Evolutionary conservation across 37 sponge, comb jelly and placozoan genomes (phyloP).

Genomic region (Aplysina aerophoba): DNA sequence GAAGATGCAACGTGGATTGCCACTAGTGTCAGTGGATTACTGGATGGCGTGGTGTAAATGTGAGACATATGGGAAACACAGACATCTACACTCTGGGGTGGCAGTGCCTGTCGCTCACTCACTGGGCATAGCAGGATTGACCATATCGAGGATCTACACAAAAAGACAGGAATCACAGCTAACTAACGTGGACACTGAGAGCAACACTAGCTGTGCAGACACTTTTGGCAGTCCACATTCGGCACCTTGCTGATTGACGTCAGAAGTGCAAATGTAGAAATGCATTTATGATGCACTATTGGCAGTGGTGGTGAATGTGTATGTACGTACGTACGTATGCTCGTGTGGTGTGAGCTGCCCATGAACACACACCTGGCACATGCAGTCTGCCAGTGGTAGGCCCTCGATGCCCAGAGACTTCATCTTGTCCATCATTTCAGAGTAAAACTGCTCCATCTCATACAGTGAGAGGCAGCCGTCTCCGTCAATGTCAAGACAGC

Average conservation of each 20-base stretch:
- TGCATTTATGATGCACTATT: neutral
- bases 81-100: no score
- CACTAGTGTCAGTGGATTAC: no score
- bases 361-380: constrained; percentile 83
- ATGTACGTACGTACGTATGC: no score
- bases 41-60: no score
- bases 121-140: neutral
- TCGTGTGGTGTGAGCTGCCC: neutral
- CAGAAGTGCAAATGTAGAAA: no score
- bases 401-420: constrained; percentile 78
- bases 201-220: no score
- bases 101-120: neutral
- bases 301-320: neutral
- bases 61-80: no score
- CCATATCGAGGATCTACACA: constrained; percentile 30
- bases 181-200: no score
- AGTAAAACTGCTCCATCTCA: constrained; percentile 95
- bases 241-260: no score
- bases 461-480: constrained; percentile 94
- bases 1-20: no score
- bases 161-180: neutral
- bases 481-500: constrained; percentile 94
- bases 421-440: constrained; percentile 74
- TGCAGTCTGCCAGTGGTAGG: constrained; percentile 73
- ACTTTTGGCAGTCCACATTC: no score